Conservation (phyloP, 2,888 invertebrate species). For the Scaptomyza caliginosa region DNA sequence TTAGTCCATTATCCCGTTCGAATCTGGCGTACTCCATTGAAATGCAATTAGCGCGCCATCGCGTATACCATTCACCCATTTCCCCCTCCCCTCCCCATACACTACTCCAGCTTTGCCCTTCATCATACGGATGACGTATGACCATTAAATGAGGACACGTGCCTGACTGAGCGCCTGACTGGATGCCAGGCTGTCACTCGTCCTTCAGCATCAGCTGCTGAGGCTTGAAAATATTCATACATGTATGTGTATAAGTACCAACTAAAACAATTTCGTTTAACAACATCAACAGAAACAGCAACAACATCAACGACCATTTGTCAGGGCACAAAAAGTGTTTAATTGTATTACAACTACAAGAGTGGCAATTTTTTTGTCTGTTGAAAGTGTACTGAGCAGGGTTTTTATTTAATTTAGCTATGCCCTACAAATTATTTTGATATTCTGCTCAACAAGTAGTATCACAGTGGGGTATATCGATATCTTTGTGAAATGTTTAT, state of each 20-base stretch:
- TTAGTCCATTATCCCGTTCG: conserved; percentile 73
- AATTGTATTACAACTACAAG: conserved; percentile 60
- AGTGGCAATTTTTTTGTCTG: conserved; percentile 30
- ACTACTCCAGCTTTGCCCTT: neutral
- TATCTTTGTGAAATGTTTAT: neutral
- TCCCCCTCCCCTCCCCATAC: neutral
- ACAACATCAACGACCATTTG: conserved; percentile 41
- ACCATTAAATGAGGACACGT: conserved; percentile 65
- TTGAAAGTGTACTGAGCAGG: conserved; percentile 11
- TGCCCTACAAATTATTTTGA: conserved; percentile 30
- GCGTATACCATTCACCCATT: neutral
- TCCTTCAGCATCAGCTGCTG: conserved; percentile 5
- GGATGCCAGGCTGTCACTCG: conserved; percentile 8
- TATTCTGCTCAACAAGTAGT: neutral
- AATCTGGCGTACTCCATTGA: conserved; percentile 61
- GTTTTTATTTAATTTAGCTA: conserved; percentile 53
- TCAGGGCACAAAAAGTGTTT: conserved; percentile 59
- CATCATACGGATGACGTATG: conserved; percentile 53
- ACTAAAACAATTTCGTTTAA: conserved; percentile 56
- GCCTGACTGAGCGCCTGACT: conserved; percentile 5
- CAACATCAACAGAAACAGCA: conserved; percentile 33
- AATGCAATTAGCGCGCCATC: conserved; percentile 69
- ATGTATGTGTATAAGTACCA: conserved; percentile 20
- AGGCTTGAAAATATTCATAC: conserved; percentile 22
- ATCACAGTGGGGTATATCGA: neutral